These are phyloP conservation scores for Mobula hypostoma DNA, from an alignment of 2,113 vertebrate genomes.

Conservation along the genomic window DNA sequence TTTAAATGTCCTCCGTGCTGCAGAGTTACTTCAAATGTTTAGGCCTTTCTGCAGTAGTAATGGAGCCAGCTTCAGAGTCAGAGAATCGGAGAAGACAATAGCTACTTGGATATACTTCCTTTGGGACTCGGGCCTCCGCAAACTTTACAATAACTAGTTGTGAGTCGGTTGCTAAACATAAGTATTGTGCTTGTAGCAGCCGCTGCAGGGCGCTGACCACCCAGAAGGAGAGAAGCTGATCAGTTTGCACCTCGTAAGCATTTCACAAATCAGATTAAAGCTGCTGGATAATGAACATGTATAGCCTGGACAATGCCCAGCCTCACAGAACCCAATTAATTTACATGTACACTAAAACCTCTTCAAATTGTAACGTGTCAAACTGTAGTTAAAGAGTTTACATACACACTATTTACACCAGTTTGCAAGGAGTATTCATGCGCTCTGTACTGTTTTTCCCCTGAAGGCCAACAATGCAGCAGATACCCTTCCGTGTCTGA, in stretches of 20 bases:
- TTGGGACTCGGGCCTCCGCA: neutral
- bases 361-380: neutral
- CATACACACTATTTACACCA: neutral
- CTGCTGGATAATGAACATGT: constrained; percentile 1
- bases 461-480: neutral
- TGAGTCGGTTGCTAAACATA: neutral
- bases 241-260: neutral
- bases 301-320: neutral
- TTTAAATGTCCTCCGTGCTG: neutral
- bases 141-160: neutral
- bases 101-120: neutral
- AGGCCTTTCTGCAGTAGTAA: neutral
- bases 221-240: neutral
- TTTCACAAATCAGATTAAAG: constrained; percentile 13
- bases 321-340: neutral
- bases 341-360: neutral
- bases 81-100: neutral
- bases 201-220: constrained; percentile 7
- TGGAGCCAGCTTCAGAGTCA: neutral
- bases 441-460: neutral
- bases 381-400: neutral
- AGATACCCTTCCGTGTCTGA: neutral
- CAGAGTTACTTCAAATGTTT: neutral
- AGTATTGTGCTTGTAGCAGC: neutral
- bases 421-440: neutral